phyloP scores from a whole-genome alignment of 1,140 invertebrate species.

The Capitella teleta region DNA sequence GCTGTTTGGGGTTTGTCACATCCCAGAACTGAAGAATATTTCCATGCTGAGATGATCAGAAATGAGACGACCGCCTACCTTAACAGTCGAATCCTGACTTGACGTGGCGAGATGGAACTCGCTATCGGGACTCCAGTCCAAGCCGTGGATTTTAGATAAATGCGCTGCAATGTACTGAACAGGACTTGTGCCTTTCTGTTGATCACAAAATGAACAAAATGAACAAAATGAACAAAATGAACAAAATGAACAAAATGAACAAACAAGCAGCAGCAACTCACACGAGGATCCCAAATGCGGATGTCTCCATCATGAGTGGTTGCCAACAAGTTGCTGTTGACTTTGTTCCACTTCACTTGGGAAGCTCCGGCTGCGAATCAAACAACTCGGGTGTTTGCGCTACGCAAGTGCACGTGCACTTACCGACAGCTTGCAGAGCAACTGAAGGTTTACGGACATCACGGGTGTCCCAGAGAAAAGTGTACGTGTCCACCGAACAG shows the following conservation, averaged over 20 bases:
- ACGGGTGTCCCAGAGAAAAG: slow-evolving; percentile 82
- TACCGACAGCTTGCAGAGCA: slow-evolving; percentile 68
- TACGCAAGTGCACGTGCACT: too few species aligned
- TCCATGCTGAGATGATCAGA: not conserved
- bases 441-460: slow-evolving; percentile 67
- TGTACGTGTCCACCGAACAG: slow-evolving; percentile 86
- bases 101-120: slow-evolving; percentile 81
- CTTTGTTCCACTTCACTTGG: slow-evolving; percentile 86
- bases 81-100: slow-evolving; percentile 87
- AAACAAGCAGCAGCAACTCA: slow-evolving; percentile 16
- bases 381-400: not conserved
- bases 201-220: too few species aligned
- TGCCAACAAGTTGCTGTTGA: slow-evolving; percentile 69
- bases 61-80: slow-evolving; percentile 34
- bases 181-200: slow-evolving; percentile 69
- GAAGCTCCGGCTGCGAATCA: slow-evolving; percentile 55
- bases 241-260: too few species aligned
- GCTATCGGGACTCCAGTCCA: slow-evolving; percentile 81
- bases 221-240: not conserved
- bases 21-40: slow-evolving; percentile 61
- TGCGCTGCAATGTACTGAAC: slow-evolving; percentile 88
- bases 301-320: slow-evolving; percentile 91
- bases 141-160: slow-evolving; percentile 79
- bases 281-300: slow-evolving; percentile 83
- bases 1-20: slow-evolving; percentile 65